Evolutionary conservation across 2,113 vertebrate genomes (phyloP).

Genomic region (Malurus alboscapulatus): DNA sequence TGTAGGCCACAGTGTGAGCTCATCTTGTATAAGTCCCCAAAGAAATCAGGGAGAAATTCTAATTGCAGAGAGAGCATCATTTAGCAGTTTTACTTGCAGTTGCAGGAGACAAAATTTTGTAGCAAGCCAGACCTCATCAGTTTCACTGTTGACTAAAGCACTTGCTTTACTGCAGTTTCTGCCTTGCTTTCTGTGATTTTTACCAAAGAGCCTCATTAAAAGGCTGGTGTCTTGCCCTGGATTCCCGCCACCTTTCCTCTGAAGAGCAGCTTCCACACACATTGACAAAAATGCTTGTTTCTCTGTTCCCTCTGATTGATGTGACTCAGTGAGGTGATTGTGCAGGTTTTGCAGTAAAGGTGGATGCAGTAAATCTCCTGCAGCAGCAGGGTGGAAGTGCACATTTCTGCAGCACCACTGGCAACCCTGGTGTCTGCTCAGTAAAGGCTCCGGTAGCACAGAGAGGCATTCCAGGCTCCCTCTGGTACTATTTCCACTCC

Average conservation of each 20-base stretch:
- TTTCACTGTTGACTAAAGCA: not conserved
- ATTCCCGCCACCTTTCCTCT: not conserved
- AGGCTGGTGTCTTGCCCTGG: not conserved
- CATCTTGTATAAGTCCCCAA: not conserved
- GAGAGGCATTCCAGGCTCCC: not conserved
- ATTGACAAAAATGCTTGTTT: not conserved
- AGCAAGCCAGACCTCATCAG: not conserved
- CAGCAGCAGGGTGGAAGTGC: not conserved
- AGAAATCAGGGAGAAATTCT: not conserved
- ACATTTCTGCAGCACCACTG: not conserved
- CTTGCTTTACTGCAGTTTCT: not conserved
- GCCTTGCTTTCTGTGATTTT: not conserved
- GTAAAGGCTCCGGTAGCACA: not conserved
- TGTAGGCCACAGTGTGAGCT: not conserved
- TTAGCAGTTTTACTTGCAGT: not conserved
- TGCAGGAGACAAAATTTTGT: not conserved
- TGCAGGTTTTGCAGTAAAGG: not conserved
- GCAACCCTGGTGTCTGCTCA: not conserved
- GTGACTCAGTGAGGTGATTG: not conserved
- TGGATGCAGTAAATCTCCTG: not conserved
- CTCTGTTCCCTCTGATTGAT: not conserved
- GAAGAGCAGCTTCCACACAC: not conserved
- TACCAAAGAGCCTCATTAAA: not conserved
- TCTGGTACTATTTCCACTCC: not conserved
- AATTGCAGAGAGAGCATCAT: not conserved